phyloP scores from a whole-genome alignment of 1,140 invertebrate species.

The Cydia fagiglandana region DNA sequence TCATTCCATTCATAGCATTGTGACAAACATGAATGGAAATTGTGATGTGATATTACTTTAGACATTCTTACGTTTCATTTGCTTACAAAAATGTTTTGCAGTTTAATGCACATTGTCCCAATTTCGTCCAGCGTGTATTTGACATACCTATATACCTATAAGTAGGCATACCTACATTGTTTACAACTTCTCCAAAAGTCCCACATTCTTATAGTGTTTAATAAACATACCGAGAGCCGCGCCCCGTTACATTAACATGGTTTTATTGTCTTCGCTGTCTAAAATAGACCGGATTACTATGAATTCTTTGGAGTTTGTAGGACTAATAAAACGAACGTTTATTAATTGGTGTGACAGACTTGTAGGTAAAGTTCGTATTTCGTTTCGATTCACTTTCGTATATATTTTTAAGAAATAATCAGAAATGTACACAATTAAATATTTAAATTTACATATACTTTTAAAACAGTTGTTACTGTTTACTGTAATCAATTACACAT shows the following conservation, averaged over 20 bases:
- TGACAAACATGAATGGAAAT: slow-evolving; percentile 3
- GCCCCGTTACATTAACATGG: not conserved
- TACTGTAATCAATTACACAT: no score
- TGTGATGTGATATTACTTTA: slow-evolving; percentile 4
- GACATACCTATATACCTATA: no score
- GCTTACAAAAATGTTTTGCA: not conserved
- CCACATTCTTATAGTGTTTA: not conserved
- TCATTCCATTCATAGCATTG: slow-evolving; percentile 14
- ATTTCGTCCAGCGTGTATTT: no score
- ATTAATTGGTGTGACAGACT: not conserved
- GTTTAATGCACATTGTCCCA: no score
- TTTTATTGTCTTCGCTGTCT: not conserved
- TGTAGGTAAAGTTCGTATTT: not conserved
- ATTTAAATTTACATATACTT: no score
- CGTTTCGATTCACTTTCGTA: not conserved
- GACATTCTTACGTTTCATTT: slow-evolving; percentile 8
- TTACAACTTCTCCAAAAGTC: not conserved
- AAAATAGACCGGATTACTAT: slow-evolving; percentile 12
- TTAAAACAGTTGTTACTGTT: no score
- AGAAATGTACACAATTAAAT: no score
- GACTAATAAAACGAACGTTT: not conserved
- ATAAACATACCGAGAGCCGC: not conserved
- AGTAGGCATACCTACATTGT: not conserved
- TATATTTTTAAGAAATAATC: no score
- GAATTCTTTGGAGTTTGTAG: slow-evolving; percentile 3